Evolutionary conservation across 2,888 invertebrate species (phyloP).

Genomic region (Bedellia somnulentella): DNA sequence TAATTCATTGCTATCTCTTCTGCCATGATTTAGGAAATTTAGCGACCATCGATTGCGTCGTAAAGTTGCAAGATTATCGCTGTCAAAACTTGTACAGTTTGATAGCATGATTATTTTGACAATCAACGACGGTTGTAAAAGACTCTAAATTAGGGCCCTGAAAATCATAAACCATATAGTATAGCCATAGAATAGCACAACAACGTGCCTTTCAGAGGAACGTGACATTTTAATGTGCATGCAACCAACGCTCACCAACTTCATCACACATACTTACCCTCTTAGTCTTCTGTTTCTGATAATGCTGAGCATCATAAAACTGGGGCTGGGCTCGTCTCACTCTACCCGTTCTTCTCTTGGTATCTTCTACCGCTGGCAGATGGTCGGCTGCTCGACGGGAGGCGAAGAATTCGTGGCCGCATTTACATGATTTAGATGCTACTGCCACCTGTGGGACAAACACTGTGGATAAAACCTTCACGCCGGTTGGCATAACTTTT

Average conservation of each 20-base stretch:
- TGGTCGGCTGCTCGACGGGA: conserved; percentile 62
- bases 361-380: conserved; percentile 43
- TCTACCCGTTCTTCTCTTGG: conserved; percentile 68
- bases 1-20: not conserved
- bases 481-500: conserved; percentile 6
- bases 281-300: conserved; percentile 69
- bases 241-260: not conserved
- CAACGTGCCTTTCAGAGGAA: not conserved
- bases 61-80: too few species aligned
- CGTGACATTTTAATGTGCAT: not conserved
- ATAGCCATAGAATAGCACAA: not conserved
- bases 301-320: conserved; percentile 81
- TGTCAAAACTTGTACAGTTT: too few species aligned
- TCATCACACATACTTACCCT: conserved; percentile 35
- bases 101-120: too few species aligned
- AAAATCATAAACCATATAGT: too few species aligned
- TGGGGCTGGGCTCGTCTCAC: conserved; percentile 77
- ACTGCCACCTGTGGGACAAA: conserved; percentile 78
- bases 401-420: conserved; percentile 79
- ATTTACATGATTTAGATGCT: conserved; percentile 81
- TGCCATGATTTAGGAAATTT: not conserved
- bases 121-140: too few species aligned
- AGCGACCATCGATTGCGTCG: too few species aligned
- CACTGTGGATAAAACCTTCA: not conserved
- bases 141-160: too few species aligned